Evolutionary conservation across 2,113 vertebrate species (phyloP), one percentile per base, ranked within the genome.

Genomic region (Sus scrofa): DNA sequence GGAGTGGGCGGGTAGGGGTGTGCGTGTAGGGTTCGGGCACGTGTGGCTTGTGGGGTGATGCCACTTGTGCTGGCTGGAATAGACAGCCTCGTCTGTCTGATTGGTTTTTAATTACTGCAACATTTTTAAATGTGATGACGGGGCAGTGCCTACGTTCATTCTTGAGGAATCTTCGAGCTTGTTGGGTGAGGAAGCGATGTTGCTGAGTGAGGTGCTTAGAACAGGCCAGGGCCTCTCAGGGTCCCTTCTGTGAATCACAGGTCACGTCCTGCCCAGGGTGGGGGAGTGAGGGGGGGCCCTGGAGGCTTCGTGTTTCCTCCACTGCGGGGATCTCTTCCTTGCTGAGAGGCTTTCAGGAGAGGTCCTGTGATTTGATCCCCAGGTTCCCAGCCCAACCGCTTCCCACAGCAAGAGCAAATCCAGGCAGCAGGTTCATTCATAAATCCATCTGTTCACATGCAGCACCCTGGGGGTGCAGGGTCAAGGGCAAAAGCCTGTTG

Each of bases 121-220:
- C 65, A 19, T 65, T 88, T 60, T 77, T 50, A 93, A 83, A 77
- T 16, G 27, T 86, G 71, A 91, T 95, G 96, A 97, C 93, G 74
- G 73, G 30, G 1, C n/a, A n/a, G 34, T 26, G 20, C 39, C 39
- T 5, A 0, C 0, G 1, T 14, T 60, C 32, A 0, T n/a, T 95
- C 83, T 77, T 15, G 5, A 18, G 62, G 16, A 50, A 39, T 34
- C 78, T 8, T 4, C 9, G 2, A 1, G 39, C 82, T 10, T 60
- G 91, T 20, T 1, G 15, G 78, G 15, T 3, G 62, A 56, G 71
- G 86, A 60, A 56, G 27, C 6, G 70, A 11, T 0, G 2, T 8
- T 0, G 13, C 86, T 7, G 26, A 4, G 65, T 0, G 27, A 26
- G 34, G 73, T 0, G 3, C 65, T 3, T 0, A 2, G 18, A 56